These are phyloP conservation scores for Zosterops pallidus DNA, from an alignment of 2,113 vertebrate species.

Conservation along the genomic window DNA sequence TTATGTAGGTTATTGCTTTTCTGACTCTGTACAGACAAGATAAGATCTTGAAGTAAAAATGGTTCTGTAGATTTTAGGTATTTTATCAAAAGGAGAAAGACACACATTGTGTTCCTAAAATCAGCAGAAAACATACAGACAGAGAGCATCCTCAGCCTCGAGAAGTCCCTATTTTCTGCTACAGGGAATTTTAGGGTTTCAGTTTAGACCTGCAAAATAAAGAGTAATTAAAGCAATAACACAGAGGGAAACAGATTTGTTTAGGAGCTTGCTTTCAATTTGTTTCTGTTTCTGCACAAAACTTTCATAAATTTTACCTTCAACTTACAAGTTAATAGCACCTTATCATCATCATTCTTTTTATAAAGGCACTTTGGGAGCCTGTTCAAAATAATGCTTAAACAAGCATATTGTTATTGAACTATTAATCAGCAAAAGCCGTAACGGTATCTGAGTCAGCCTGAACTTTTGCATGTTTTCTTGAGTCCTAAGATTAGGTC, in stretches of 20 bases:
- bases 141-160: neutral
- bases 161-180: neutral
- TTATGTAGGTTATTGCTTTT: neutral
- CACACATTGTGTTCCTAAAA: neutral
- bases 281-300: neutral
- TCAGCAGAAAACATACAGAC: neutral
- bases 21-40: neutral
- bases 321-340: slow-evolving; percentile 1
- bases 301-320: neutral
- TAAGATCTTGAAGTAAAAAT: neutral
- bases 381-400: neutral
- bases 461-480: slow-evolving; percentile 55
- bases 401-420: slow-evolving; percentile 33
- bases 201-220: neutral
- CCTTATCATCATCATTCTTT: neutral
- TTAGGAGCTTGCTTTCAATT: neutral
- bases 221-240: neutral
- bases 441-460: neutral
- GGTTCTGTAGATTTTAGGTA: neutral
- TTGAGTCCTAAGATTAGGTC: slow-evolving; percentile 30
- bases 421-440: neutral
- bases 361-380: neutral
- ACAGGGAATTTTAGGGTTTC: neutral
- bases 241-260: neutral
- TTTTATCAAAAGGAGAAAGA: neutral